Base-by-base conservation (phyloP, 2,888 invertebrate species). In the Polydesmus complanatus region DNA sequence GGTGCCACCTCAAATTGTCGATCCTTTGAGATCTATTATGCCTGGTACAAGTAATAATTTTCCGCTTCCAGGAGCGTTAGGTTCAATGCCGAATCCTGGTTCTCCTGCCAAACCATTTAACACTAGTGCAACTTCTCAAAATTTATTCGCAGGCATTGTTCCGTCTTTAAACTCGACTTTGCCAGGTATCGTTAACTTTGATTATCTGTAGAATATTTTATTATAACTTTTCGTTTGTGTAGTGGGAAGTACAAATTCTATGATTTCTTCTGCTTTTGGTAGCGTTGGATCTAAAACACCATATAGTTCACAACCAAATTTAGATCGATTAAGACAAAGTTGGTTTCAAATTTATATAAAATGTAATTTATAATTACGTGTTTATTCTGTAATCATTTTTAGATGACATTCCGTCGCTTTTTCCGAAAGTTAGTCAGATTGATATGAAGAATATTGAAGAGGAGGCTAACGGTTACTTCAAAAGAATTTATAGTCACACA, bases 401-500 rank as follows among this genome's bases (percentile, higher is more conserved):
- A 3, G 25, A 27, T 60, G 84, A 80, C 60, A 73, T 75, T n/a
- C 71, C 76, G 1, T 80, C 81, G 60, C 78, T 86, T 54, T 88
- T 89, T 70, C 84, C 86, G 0, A 92, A 93, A 68, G 83, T 89
- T 70, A 81, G 84, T 65, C 84, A 73, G 61, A 69, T 71, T 61
- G 88, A 94, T 5, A 86, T 92, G 0, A 93, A 94, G 74, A 97
- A 97, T 71, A 89, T 97, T 51, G 98, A 99, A 74, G 96, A 97
- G 72, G 97, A 98, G 78, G 98, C 97, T 0, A 98, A 98, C 73
- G 86, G 92, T 58, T 98, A 97, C 72, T 98, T 98, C 74, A 96
- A 98, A 75, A 82, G 94, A 66, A 97, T 98, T 69, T 97, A 97
- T 77, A 96, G 95, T 74, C 76, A 76, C 65, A 91, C 91, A 1